A percentile compares a stretch with the other conserved stretches of the same genome.
Evolutionary conservation across 2,113 vertebrate species (phyloP).

Genomic region (Notiomystis cincta): DNA sequence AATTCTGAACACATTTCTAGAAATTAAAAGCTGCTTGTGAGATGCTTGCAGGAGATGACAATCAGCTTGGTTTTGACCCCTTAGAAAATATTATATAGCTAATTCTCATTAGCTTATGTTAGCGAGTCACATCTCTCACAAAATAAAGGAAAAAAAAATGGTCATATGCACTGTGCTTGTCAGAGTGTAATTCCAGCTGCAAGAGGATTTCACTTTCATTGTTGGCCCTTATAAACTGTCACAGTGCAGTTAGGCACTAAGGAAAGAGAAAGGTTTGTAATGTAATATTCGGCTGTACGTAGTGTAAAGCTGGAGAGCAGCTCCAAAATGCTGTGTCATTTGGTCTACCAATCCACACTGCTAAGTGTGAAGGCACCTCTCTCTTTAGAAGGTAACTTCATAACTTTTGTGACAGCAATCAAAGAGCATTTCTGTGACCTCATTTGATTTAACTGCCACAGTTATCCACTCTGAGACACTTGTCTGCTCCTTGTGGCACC

Average conservation of each 20-base stretch:
- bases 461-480: neutral
- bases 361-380: neutral
- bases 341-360: neutral
- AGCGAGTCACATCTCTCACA: neutral
- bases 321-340: neutral
- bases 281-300: neutral
- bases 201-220: neutral
- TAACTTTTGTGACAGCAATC: neutral
- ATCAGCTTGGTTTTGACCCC: neutral
- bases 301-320: neutral
- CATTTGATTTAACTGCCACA: neutral
- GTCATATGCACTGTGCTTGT: neutral
- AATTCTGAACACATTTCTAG: neutral
- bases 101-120: neutral
- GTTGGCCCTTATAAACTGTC: neutral
- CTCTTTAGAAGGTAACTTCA: neutral
- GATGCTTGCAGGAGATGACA: neutral
- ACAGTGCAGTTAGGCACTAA: neutral
- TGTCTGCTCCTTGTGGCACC: accelerated
- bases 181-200: neutral
- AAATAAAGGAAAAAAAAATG: neutral
- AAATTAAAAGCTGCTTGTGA: neutral
- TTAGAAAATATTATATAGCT: neutral
- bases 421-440: neutral
- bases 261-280: neutral